These are phyloP conservation scores for Andrena fulva DNA, from an alignment of 2,888 invertebrate species.

Conservation along the genomic window DNA sequence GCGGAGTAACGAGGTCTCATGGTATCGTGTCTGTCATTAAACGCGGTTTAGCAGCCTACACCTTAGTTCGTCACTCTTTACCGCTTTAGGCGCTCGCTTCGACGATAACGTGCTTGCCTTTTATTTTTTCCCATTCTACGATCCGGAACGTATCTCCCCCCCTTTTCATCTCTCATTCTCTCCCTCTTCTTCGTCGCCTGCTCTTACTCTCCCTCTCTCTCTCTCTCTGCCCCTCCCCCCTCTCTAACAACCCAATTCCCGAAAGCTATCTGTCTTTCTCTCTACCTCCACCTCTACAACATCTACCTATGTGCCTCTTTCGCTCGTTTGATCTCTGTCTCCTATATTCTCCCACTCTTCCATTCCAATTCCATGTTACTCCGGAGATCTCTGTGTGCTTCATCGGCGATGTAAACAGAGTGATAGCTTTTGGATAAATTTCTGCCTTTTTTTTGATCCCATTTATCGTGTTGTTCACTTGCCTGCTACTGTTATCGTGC, in stretches of 20 bases:
- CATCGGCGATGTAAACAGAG: conserved; percentile 57
- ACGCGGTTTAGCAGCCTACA: conserved; percentile 46
- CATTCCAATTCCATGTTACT: conserved; percentile 29
- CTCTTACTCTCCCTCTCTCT: conserved; percentile 1
- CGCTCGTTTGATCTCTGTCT: background rate
- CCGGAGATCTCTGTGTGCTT: conserved; percentile 45
- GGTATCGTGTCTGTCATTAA: conserved; percentile 59
- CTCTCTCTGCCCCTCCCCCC: background rate
- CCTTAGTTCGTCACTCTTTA: conserved; percentile 49
- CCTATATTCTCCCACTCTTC: conserved; percentile 27
- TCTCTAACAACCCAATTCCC: background rate
- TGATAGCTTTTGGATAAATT: conserved; percentile 46
- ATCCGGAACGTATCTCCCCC: conserved; percentile 53
- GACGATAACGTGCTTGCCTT: conserved; percentile 58
- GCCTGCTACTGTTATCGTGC: conserved; percentile 8
- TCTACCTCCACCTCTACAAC: conserved; percentile 25
- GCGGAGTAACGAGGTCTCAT: conserved; percentile 52
- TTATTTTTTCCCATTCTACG: conserved; percentile 55
- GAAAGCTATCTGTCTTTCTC: conserved; percentile 3
- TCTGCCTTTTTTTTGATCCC: background rate
- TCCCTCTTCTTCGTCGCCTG: background rate
- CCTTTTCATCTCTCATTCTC: conserved; percentile 16
- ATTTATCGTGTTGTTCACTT: background rate
- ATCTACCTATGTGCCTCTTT: conserved; percentile 17
- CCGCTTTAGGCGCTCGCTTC: conserved; percentile 60